Conservation (phyloP, 2,797 vertebrate genomes). For the Sebastes flavidus region DNA sequence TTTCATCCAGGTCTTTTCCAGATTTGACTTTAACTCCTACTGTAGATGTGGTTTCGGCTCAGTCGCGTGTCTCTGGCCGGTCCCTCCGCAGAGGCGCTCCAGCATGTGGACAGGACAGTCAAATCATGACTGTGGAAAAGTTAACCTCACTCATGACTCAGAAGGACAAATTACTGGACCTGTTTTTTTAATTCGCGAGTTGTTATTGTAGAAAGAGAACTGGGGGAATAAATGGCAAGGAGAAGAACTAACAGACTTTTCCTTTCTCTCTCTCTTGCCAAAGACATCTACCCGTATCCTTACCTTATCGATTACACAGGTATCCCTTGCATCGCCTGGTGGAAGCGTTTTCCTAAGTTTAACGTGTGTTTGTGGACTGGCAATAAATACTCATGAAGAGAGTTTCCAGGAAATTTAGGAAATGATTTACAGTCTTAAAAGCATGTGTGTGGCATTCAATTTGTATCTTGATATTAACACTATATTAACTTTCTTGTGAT, state of each 20-base stretch:
- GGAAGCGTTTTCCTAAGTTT: constrained; percentile 2
- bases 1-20: not conserved
- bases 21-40: not conserved
- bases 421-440: constrained; percentile 22
- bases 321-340: constrained; percentile 59
- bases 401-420: constrained; percentile 11
- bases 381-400: not conserved
- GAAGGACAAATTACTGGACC: constrained; percentile 52
- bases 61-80: not conserved
- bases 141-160: constrained; percentile 68
- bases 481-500: constrained; percentile 2
- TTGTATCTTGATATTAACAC: constrained; percentile 26
- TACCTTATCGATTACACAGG: constrained; percentile 86
- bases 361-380: constrained; percentile 28
- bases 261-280: constrained; percentile 44
- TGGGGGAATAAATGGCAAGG: not conserved
- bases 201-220: constrained; percentile 36
- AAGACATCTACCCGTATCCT: constrained; percentile 86
- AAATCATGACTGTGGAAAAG: constrained; percentile 62
- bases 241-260: constrained; percentile 51
- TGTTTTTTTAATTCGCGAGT: constrained; percentile 41
- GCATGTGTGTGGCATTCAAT: constrained; percentile 53
- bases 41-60: not conserved
- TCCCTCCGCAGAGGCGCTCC: constrained; percentile 14
- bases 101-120: constrained; percentile 11